Evolutionary conservation across 2,888 invertebrate species (phyloP), one percentile per base, ranked within the genome.

Genomic region (Cylloceria caligata): DNA sequence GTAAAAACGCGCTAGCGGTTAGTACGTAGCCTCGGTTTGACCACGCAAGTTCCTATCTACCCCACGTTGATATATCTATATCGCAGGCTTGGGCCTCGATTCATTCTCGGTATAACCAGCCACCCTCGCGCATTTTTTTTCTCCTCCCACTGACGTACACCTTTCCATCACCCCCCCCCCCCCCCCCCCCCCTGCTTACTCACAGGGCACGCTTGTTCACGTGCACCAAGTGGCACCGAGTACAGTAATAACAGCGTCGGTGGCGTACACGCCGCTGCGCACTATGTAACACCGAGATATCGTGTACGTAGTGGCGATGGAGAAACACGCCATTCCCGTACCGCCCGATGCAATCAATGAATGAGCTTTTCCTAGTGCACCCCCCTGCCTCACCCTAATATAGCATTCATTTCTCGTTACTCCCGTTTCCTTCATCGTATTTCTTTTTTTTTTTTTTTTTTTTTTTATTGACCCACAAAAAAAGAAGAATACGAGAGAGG

Each of bases 271-370:
- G 9, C n/a, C 45, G 64, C 45, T 73, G 19, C 71, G 52, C 52
- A 64, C 62, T 36, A 52, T 73, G 80, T 62, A 39, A 68, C 57
- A 9, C 16, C 34, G 16, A 7, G 60, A n/a, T 34, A 60, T 60
- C 60, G 60, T 34, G 36, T 34, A 64, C 24, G 68, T 47, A 24
- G 60, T 45, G 57, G 34, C 16, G 47, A 52, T 39, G 62, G 62
- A 49, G 74, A 80, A 80, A 77, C 77, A 80, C 80, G 74, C 77
- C 80, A 79, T 72, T 80, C 77, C 79, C 69, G 60, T 42, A 42
- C 21, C 45, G 62, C 83, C 83, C 88, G 86, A 86, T 87, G 88
- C 88, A 90, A 91, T 91, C 89, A 90, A 91, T 91, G 91, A 90
- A 90, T 89, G 89, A 89, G 87, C 89, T 89, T 87, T 90, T 83